A percentile compares a stretch with the other conserved stretches of the same genome.
These are phyloP conservation scores for Rhea americana DNA, from an alignment of 2,113 vertebrate species.

Conservation along the genomic window DNA sequence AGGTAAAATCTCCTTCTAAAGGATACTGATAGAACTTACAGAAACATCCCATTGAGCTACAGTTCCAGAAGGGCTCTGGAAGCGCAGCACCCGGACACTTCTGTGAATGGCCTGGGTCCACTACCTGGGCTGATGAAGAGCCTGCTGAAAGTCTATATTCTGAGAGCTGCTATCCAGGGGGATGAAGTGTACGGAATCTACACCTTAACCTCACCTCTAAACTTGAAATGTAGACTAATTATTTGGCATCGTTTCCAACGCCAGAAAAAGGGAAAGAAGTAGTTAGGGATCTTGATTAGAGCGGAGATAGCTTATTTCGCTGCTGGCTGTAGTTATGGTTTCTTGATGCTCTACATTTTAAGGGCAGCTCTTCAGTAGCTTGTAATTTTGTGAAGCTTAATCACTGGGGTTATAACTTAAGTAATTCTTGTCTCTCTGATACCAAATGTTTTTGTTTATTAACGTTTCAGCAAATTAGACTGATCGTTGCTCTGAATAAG, in stretches of 20 bases:
- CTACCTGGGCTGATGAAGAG: background rate
- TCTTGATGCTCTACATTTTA: background rate
- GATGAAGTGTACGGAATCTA: background rate
- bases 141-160: background rate
- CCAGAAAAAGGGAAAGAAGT: background rate
- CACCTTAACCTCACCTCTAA: background rate
- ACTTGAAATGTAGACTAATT: background rate
- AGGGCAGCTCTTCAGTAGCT: background rate
- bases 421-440: background rate
- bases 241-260: background rate
- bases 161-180: fast-evolving
- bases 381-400: background rate
- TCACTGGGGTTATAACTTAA: background rate
- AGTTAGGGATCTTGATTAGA: background rate
- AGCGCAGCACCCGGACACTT: background rate
- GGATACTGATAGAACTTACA: background rate
- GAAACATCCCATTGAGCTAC: background rate
- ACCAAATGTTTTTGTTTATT: background rate
- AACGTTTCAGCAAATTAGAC: background rate
- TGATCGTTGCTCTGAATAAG: background rate
- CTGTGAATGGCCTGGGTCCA: background rate
- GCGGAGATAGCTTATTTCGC: background rate
- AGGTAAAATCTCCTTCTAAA: background rate
- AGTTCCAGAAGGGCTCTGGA: background rate
- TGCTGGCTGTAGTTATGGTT: background rate